A percentile compares a stretch with the other conserved stretches of the same genome.
phyloP scores from a whole-genome alignment of 92 coral and sea anemone genomes.

The Umimayanthus chanpuru region DNA sequence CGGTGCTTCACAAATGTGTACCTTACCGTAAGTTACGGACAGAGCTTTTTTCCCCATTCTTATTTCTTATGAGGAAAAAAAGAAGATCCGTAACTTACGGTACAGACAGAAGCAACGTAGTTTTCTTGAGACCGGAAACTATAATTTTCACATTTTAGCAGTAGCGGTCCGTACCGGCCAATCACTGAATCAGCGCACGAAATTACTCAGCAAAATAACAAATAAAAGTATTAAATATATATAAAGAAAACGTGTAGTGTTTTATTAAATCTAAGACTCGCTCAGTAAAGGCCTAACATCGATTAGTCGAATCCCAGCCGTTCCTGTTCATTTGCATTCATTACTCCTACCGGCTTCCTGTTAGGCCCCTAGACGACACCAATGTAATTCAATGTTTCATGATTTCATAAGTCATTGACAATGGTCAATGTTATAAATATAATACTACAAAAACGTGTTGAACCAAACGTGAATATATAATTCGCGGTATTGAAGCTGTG shows the following conservation, averaged over 20 bases:
- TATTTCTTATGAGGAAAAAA: constrained; percentile 1
- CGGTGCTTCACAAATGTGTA: constrained; percentile 6
- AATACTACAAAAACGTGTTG: constrained; percentile 3
- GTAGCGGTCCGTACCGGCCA: constrained; percentile 9
- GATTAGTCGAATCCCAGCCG: constrained; percentile 7
- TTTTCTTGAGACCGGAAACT: background rate
- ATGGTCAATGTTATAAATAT: constrained; percentile 1
- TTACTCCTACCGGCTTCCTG: constrained; percentile 7
- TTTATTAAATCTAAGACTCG: constrained; percentile 2
- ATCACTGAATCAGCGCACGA: constrained; percentile 6
- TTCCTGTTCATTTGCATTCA: constrained; percentile 4
- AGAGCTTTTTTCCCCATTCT: constrained; percentile 5
- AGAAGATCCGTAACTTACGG: no score
- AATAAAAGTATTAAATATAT: background rate
- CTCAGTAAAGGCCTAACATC: constrained; percentile 6
- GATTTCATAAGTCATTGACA: constrained; percentile 3
- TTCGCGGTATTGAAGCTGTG: constrained; percentile 5
- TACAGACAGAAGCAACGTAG: constrained; percentile 2
- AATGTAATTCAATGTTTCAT: constrained; percentile 1
- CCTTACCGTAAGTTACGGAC: constrained; percentile 6
- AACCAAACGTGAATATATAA: constrained; percentile 2
- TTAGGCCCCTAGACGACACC: constrained; percentile 8
- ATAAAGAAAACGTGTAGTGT: constrained; percentile 3
- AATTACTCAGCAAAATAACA: constrained; percentile 2
- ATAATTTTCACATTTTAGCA: background rate